Evolutionary conservation across 2,888 invertebrate genomes (phyloP).

Genomic region (Thecocarcelia acutangulata): DNA sequence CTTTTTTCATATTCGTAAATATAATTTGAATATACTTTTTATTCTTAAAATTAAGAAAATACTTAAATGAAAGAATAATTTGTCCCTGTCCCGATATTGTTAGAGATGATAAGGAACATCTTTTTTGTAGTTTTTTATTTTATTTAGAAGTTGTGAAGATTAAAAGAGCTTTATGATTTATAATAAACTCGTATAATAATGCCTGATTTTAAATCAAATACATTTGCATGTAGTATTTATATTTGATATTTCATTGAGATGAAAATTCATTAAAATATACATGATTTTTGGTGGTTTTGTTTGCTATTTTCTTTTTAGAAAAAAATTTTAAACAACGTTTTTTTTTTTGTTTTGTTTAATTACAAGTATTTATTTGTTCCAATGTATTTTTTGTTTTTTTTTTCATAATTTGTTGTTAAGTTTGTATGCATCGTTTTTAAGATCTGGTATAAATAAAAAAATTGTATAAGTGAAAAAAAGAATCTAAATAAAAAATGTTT

Average conservation of each 20-base stretch:
- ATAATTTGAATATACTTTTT: conserved; percentile 47
- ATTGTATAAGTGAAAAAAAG: conserved; percentile 29
- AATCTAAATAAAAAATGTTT: background rate
- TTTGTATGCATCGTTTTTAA: conserved; percentile 22
- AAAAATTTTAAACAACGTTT: conserved; percentile 43
- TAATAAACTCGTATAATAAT: conserved; percentile 18
- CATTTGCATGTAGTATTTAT: conserved; percentile 33
- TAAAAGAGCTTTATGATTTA: conserved; percentile 17
- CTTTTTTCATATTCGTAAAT: conserved; percentile 44
- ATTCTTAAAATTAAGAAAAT: conserved; percentile 55
- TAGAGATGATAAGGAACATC: conserved; percentile 49
- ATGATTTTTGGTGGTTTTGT: conserved; percentile 52
- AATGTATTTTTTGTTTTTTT: conserved; percentile 15
- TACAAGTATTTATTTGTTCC: conserved; percentile 40
- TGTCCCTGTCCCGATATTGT: conserved; percentile 43
- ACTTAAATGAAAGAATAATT: conserved; percentile 49
- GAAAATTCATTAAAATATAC: conserved; percentile 29
- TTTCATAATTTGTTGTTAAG: conserved; percentile 26
- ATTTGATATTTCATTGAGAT: background rate
- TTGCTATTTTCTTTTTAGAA: conserved; percentile 48
- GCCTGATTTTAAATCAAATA: conserved; percentile 28
- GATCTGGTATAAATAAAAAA: conserved; percentile 38
- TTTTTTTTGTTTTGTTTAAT: conserved; percentile 29
- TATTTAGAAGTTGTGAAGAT: conserved; percentile 32
- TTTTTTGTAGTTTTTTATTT: conserved; percentile 13